Evolutionary conservation across 2,113 vertebrate genomes (phyloP), one percentile per base, ranked within the genome.

Genomic region (Gymnarchus niloticus): DNA sequence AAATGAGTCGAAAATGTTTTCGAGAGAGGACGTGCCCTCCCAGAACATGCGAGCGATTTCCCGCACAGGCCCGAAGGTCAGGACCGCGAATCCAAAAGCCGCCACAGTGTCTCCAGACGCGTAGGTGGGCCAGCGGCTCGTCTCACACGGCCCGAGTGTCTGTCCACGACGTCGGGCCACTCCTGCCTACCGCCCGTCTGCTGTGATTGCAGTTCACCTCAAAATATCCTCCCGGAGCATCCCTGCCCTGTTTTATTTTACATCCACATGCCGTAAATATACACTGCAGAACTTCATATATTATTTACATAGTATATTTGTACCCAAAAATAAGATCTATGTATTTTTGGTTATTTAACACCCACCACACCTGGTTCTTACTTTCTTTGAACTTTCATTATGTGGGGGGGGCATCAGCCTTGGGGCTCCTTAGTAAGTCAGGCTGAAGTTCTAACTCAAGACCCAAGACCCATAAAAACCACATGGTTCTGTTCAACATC

Each of bases 331-430:
- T 69, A 69, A 33, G 61, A 37, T 69, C 37, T 33, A 19, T 19
- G 33, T 37, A 73, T 73, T 73, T 69, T 73, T 73, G 41, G 65
- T 19, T 41, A 73, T 33, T 37, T 69, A 69, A 69, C 61, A 41
- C 65, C 65, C 65, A 41, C 65, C 65, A 73, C 65, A 73, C 65
- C 65, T 73, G 65, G 65, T 41, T 73, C 37, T 33, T 33, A 69
- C 61, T 33, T 37, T 69, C 19, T 69, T 69, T 37, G n/a, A n/a
- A n/a, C n/a, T n/a, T n/a, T n/a, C n/a, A n/a, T n/a, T n/a, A n/a
- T n/a, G n/a, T n/a, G 65, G 33, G 14, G 33, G 65, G 28, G 65
- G 33, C 65, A 69, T 33, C 65, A 14, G 12, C 61, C n/a, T 9
- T 69, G 61, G 28, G 61, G 61, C 61, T 69, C 28, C 12, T 65